Evolutionary conservation across 1,140 invertebrate genomes (phyloP), one percentile per base, ranked within the genome.

Genomic region (Trichogramma pretiosum): DNA sequence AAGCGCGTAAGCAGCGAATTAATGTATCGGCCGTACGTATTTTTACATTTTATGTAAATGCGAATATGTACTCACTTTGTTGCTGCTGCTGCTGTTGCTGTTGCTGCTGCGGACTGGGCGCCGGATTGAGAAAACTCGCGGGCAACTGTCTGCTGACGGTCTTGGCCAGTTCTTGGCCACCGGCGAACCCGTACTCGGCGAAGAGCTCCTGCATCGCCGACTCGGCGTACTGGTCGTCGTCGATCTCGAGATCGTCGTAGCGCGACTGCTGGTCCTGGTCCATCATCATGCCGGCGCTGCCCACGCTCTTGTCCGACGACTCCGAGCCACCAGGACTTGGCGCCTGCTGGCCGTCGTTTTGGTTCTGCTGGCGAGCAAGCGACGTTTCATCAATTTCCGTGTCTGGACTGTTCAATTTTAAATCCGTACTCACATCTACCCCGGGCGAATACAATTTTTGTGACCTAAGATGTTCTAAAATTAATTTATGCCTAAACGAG

Each of bases 131-230:
- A 34, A 72, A 71, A 47, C 61, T 68, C 19, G 66, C 60, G 39
- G 67, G 71, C 48, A 73, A 53, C 48, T 74, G 67, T 49, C 67
- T 64, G 52, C 64, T 68, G 47, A 74, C 62, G 47, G 67, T 62
- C 53, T 75, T 75, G 13, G 67, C 62, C 45, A 72, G 56, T 59
- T 77, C 74, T 32, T 63, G 62, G 53, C 74, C 69, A 10, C 45
- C 50, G 24, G 68, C 66, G 22, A 75, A 55, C 2, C 78, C 77
- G 56, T 79, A 81, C 50, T 80, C 75, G 40, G 76, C 76, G 22
- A 81, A 57, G 5, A 82, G 64, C 62, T 81, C 79, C 55, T 80
- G 78, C 78, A 81, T 79, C 14, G 78, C 78, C 36, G 70, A 75
- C 55, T 81, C 77, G 2, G 77, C 76, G 67, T 77, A 81, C 8